These are phyloP conservation scores for Nymphalis io DNA, from an alignment of 1,140 invertebrate genomes.

Conservation along the genomic window DNA sequence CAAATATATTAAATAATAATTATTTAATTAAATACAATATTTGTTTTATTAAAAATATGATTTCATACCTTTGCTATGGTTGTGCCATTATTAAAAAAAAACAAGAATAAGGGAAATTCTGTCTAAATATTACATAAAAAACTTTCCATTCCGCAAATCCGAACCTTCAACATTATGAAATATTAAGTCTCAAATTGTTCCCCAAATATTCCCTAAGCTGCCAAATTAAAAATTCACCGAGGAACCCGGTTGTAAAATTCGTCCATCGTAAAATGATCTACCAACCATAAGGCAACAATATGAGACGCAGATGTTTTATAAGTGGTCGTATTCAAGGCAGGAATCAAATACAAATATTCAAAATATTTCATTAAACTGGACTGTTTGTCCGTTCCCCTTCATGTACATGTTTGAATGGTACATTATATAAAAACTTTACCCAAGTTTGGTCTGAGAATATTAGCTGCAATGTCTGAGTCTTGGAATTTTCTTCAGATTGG, in stretches of 20 bases:
- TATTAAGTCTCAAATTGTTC: conserved; percentile 65
- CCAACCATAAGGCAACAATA: conserved; percentile 15
- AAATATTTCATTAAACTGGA: conserved; percentile 70
- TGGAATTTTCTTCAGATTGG: neutral
- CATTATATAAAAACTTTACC: conserved; percentile 34
- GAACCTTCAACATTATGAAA: conserved; percentile 48
- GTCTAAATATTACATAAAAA: conserved; percentile 42
- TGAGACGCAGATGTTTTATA: conserved; percentile 28
- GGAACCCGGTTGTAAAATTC: conserved; percentile 39
- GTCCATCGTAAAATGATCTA: conserved; percentile 45
- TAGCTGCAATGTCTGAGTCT: neutral
- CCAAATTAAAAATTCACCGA: conserved; percentile 63
- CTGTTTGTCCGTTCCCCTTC: conserved; percentile 56
- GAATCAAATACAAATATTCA: conserved; percentile 71
- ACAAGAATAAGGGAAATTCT: conserved; percentile 15
- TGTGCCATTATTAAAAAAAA: neutral
- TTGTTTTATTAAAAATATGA: neutral
- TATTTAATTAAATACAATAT: neutral
- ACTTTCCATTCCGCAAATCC: conserved; percentile 40
- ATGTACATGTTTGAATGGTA: conserved; percentile 44
- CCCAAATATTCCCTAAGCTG: conserved; percentile 60
- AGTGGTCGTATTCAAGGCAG: conserved; percentile 44
- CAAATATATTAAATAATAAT: too few relatives aligned
- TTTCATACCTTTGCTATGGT: too few relatives aligned
- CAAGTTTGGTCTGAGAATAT: conserved; percentile 12